phyloP scores from a whole-genome alignment of 2,113 vertebrate species.

The Hippocampus barbouri region DNA sequence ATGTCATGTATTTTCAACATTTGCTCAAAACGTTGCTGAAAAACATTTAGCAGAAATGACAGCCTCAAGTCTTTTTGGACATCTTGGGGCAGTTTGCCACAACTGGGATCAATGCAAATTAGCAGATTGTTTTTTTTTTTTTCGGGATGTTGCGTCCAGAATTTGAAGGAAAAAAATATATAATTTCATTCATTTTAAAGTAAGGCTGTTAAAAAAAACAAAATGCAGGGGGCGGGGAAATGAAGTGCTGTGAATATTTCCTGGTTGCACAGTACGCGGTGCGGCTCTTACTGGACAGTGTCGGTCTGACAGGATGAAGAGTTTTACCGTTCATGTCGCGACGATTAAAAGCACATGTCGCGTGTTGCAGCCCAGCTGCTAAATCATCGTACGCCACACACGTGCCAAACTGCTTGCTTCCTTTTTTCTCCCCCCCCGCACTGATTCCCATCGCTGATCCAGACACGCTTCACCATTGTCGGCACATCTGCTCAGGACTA shows the following conservation, averaged over 20 bases:
- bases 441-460: neutral
- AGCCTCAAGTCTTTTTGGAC: no score
- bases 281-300: neutral
- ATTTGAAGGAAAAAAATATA: neutral
- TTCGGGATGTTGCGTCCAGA: neutral
- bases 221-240: no score
- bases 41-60: no score
- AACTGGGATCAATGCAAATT: no score
- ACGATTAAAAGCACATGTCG: conserved; percentile 83
- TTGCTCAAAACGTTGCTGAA: no score
- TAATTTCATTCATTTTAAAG: neutral
- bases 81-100: no score
- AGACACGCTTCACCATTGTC: neutral
- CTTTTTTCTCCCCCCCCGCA: conserved; percentile 10
- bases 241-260: neutral
- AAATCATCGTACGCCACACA: conserved; percentile 66
- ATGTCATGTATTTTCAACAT: no score
- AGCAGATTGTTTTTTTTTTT: no score
- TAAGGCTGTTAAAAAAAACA: neutral
- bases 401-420: conserved; percentile 5
- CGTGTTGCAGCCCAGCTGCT: conserved; percentile 58
- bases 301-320: neutral
- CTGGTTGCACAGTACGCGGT: neutral
- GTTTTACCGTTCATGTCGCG: conserved; percentile 14
- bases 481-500: neutral